phyloP scores from a whole-genome alignment of 2,113 vertebrate genomes.

The Hippocampus guttulatus region DNA sequence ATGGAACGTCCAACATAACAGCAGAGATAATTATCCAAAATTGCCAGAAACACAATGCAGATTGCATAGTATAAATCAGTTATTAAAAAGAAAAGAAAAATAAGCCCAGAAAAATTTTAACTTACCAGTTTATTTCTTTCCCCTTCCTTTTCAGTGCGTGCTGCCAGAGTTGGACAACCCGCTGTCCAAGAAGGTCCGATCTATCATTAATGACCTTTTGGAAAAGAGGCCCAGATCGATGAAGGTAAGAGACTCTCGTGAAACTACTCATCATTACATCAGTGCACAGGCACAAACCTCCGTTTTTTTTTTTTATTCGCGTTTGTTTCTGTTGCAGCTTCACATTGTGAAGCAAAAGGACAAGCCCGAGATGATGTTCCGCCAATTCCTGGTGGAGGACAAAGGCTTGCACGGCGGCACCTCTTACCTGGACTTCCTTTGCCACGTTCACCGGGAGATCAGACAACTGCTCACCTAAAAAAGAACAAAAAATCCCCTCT shows the following conservation, averaged over 20 bases:
- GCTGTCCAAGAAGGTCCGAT: constrained; percentile 77
- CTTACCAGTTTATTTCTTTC: background rate
- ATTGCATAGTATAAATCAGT: too few relatives aligned
- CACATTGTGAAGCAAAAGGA: constrained; percentile 85
- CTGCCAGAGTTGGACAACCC: constrained; percentile 84
- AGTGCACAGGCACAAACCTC: background rate
- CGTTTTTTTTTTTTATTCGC: background rate
- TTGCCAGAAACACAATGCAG: too few relatives aligned
- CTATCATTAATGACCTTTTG: constrained; percentile 74
- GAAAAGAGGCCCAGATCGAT: constrained; percentile 80
- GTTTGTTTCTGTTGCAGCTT: constrained; percentile 69
- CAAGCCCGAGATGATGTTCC: constrained; percentile 83
- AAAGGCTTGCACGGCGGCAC: constrained; percentile 84
- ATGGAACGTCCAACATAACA: too few relatives aligned
- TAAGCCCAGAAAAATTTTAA: background rate
- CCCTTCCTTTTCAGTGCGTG: constrained; percentile 60
- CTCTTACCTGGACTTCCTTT: constrained; percentile 92
- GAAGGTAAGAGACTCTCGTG: constrained; percentile 76
- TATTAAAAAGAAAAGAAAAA: too few relatives aligned
- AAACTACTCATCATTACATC: background rate
- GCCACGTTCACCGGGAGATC: constrained; percentile 87
- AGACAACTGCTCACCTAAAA: constrained; percentile 86
- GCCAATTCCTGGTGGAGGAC: constrained; percentile 90
- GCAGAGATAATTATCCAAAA: too few relatives aligned
- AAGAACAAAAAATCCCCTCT: background rate